Base-by-base conservation (phyloP, 2,888 invertebrate species). In the Phaonia tiefii region DNA sequence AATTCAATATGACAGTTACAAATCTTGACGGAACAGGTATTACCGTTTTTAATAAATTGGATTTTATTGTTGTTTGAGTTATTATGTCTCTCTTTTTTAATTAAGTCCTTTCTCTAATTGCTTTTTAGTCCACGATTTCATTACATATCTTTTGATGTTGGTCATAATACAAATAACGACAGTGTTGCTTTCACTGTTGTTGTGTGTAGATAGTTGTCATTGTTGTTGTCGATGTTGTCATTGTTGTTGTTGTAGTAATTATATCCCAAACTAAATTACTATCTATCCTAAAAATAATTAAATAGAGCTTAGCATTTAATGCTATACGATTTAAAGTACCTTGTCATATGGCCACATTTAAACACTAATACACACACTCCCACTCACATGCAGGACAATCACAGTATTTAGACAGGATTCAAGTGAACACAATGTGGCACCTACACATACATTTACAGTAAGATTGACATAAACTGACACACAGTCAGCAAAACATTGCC, bases 201-300 rank as follows among this genome's bases (percentile, higher is more conserved):
- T 54, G 54, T 25, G n/a, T 3, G 25, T 10, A 22, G 31, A 8
- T 44, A 2, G n/a, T 44, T 11, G 25, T 15, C 17, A n/a, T 31
- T 31, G 58, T 58, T 11, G 5, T 31, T n/a, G 37, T 15, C 11
- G 22, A 39, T 22, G 13, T 26, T 77, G 69, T 77, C 22, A 15
- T 39, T 25, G 63, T 63, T 54, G 17, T 22, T 73, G 22, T 49
- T 70, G 70, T 22, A 56, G 58, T 56, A 74, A 31, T 31, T 31
- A 31, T 31, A 31, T 31, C 3, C 4, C 31, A 42, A 77, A 66
- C 70, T 70, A 56, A 71, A 65, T 80, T 77, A 25, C 37, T 74
- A 66, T 20, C 42, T 65, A 80, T 70, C 70, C 80, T 74, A 74
- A 66, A 74, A 71, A 77, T 74, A 77, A 80, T 80, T 80, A 77